Conservation (phyloP, 2,888 invertebrate species). For the Apomyelois bistriatella region DNA sequence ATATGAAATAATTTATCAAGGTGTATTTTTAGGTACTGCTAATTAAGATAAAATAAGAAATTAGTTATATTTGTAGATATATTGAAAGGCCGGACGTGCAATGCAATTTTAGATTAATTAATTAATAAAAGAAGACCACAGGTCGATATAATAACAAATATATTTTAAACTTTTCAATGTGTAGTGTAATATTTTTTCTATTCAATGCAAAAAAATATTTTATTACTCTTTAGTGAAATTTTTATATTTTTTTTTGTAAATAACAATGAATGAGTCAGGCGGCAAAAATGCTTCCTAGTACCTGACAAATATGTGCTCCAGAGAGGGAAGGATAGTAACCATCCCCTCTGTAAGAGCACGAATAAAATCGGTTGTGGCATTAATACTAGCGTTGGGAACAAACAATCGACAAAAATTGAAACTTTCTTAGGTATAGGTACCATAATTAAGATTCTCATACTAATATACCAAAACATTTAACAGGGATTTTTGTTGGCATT, state of each 20-base stretch:
- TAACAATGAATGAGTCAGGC: constrained; percentile 60
- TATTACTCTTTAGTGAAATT: neutral
- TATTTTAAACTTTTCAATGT: neutral
- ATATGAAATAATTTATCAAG: neutral
- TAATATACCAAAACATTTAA: no score
- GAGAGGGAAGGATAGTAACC: constrained; percentile 38
- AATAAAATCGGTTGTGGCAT: constrained; percentile 34
- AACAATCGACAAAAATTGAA: constrained; percentile 41
- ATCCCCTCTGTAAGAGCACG: constrained; percentile 59
- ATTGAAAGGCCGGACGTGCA: constrained; percentile 72
- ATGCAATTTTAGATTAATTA: constrained; percentile 65
- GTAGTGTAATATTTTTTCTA: neutral
- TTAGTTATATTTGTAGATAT: constrained; percentile 18
- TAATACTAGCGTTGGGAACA: constrained; percentile 54
- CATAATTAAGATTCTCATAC: no score
- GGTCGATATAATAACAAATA: neutral
- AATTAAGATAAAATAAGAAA: constrained; percentile 2
- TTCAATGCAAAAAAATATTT: neutral
- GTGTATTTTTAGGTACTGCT: neutral
- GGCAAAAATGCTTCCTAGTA: constrained; percentile 75
- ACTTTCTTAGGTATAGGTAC: no score
- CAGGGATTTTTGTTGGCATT: no score
- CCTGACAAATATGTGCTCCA: constrained; percentile 72
- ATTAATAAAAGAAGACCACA: constrained; percentile 18
- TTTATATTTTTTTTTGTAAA: constrained; percentile 24